phyloP scores from a whole-genome alignment of 2,888 invertebrate genomes.

The Lingula anatina region DNA sequence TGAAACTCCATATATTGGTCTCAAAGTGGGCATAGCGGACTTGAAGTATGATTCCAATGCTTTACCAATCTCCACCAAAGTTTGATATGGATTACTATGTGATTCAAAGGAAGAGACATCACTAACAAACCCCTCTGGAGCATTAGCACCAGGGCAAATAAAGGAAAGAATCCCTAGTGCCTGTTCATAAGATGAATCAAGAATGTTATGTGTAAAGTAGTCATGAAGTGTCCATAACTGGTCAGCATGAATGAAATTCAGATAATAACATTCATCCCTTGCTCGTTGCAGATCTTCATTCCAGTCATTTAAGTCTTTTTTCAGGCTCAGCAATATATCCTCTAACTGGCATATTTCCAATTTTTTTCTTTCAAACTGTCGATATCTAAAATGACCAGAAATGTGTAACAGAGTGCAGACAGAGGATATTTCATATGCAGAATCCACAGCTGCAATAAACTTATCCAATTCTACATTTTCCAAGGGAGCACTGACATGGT shows the following conservation, averaged over 20 bases:
- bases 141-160: slow-evolving; percentile 11
- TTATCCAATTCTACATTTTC: neutral
- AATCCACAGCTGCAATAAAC: slow-evolving; percentile 6
- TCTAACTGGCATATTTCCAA: neutral
- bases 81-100: neutral
- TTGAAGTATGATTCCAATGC: neutral
- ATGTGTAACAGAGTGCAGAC: slow-evolving; percentile 5
- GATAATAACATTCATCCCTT: slow-evolving; percentile 10
- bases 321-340: neutral
- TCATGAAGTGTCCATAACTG: slow-evolving; percentile 14
- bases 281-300: slow-evolving; percentile 3
- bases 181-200: neutral
- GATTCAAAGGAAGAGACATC: neutral
- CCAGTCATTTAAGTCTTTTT: slow-evolving; percentile 1
- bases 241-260: slow-evolving; percentile 17
- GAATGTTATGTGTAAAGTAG: slow-evolving; percentile 8
- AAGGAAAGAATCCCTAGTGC: slow-evolving; percentile 12
- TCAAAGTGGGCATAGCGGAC: slow-evolving; percentile 8
- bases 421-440: slow-evolving; percentile 9
- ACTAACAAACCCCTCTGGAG: neutral
- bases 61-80: neutral
- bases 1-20: slow-evolving; percentile 12
- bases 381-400: slow-evolving; percentile 13
- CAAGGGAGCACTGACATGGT: neutral
- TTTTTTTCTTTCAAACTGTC: neutral